Base-by-base conservation (phyloP, 2,797 vertebrate species). In the Xenopus petersii region DNA sequence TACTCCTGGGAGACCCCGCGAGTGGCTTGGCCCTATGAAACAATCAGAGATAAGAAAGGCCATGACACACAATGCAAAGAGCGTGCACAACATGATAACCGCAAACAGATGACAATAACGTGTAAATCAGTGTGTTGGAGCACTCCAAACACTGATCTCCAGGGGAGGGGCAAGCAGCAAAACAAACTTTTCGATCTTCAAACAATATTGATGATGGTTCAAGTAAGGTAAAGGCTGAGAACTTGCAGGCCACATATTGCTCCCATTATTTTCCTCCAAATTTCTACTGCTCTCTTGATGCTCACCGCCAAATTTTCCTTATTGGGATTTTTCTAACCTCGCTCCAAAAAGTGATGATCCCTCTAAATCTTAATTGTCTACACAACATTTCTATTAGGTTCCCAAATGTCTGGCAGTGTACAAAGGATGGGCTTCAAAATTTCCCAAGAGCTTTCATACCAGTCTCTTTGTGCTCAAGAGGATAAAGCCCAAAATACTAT, bases 181-280 rank as follows among this genome's bases (percentile, higher is more conserved):
- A 79, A 79, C 76, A 79, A 79, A 74, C 66, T 74, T 70, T 79
- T 48, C 64, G 67, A 73, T 77, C 84, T 84, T 68, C 7, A 67
- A 81, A 79, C 68, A 72, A 74, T 72, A 83, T 73, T 83, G 80
- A 72, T 0, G 5, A 65, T 79, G 81, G 84, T 88, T 87, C 87
- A 86, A 17, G 64, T 0, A 26, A 87, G 86, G 85, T 86, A 82
- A 79, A 86, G 64, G 79, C 81, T 73, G 61, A 80, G 46, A 75
- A 85, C 82, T 78, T 77, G 70, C 86, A 87, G 80, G 80, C 85
- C 84, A 86, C 83, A 81, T 87, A 82, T 82, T 88, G 81, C 73
- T 87, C 83, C 85, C 81, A 86, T 74, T 79, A 79, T 74, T 79
- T 70, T 60, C 58, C 17, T 81, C 80, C 77, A 68, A 15, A 74